phyloP scores from a whole-genome alignment of 2,888 invertebrate genomes.

The Netelia virgata region DNA sequence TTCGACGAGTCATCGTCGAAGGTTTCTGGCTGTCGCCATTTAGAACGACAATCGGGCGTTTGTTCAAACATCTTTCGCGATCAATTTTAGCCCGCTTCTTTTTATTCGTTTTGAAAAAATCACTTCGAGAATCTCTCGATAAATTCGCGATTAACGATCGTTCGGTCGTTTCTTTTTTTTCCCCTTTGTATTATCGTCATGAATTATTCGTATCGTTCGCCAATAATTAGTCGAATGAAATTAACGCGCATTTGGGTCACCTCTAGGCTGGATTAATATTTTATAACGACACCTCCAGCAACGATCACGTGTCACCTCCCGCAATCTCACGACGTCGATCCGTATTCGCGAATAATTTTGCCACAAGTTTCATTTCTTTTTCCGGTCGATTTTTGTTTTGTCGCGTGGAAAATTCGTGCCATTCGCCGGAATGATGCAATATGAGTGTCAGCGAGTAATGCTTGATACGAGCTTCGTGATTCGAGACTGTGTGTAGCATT shows the following conservation, averaged over 20 bases:
- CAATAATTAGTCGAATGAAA: background rate
- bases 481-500: background rate
- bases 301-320: background rate
- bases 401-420: background rate
- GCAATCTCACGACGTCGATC: background rate
- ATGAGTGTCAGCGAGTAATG: background rate
- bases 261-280: background rate
- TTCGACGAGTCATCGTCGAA: background rate
- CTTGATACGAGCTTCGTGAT: slow-evolving; percentile 20
- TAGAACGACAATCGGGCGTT: too few species aligned
- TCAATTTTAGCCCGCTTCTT: too few species aligned
- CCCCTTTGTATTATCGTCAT: too few species aligned
- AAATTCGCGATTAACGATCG: too few species aligned
- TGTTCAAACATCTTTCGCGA: too few species aligned
- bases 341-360: background rate
- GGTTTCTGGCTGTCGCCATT: too few species aligned
- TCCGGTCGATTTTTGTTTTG: background rate
- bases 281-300: background rate
- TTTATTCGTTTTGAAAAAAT: too few species aligned
- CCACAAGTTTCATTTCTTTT: background rate
- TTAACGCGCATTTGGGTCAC: background rate
- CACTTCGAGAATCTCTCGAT: too few species aligned
- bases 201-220: too few species aligned
- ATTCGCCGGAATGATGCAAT: slow-evolving; percentile 30
- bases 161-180: too few species aligned